A percentile compares a stretch with the other conserved stretches of the same genome.
phyloP scores from a whole-genome alignment of 1,140 invertebrate genomes.

The Subanguina moxae region DNA sequence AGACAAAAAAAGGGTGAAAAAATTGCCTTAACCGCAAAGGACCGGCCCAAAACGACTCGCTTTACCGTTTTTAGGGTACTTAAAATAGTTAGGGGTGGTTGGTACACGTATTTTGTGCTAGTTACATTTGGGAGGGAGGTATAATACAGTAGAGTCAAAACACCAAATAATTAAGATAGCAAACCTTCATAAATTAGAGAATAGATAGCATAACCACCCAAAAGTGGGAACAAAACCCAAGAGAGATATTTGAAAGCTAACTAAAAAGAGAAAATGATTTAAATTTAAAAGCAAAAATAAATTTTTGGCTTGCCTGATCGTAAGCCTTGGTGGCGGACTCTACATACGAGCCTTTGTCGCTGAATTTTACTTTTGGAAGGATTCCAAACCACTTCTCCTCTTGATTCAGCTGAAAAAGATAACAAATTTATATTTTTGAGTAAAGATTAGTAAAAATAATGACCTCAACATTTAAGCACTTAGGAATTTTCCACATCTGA shows the following conservation, averaged over 20 bases:
- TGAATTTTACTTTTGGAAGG: constrained; percentile 75
- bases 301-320: too few relatives aligned
- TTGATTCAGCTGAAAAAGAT: constrained; percentile 69
- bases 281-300: constrained; percentile 1
- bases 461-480: constrained; percentile 63
- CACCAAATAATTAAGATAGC: not conserved
- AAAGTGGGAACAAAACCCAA: constrained; percentile 86
- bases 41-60: too few relatives aligned
- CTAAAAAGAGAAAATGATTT: constrained; percentile 50
- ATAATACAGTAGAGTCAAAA: too few relatives aligned
- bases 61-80: too few relatives aligned
- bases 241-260: constrained; percentile 92
- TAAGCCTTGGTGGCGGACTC: constrained; percentile 89
- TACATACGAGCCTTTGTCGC: constrained; percentile 92
- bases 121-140: too few relatives aligned
- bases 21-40: too few relatives aligned
- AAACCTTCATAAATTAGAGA: constrained; percentile 79
- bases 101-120: too few relatives aligned
- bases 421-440: constrained; percentile 19
- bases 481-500: constrained; percentile 92
- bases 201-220: constrained; percentile 86
- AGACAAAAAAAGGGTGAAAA: too few relatives aligned
- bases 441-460: not conserved
- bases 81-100: too few relatives aligned
- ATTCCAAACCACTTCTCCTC: constrained; percentile 73